Evolutionary conservation across 2,888 invertebrate genomes (phyloP).

Genomic region (Pammene fasciana): DNA sequence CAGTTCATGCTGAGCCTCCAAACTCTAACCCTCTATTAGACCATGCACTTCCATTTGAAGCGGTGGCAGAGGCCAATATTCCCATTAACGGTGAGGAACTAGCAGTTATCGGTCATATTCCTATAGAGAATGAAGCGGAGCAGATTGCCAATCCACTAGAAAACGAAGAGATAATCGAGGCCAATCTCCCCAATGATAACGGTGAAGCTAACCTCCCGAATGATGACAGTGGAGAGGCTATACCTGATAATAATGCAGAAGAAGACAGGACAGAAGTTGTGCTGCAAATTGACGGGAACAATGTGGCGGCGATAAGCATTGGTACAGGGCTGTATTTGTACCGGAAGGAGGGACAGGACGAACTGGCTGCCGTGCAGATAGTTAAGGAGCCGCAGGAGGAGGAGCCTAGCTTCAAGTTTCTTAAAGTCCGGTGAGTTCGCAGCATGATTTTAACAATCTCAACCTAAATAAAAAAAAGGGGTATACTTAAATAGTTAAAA

Average conservation of each 20-base stretch:
- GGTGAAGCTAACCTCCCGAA: slow-evolving; percentile 13
- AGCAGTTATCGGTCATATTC: background rate
- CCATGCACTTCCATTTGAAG: slow-evolving; percentile 11
- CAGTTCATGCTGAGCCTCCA: background rate
- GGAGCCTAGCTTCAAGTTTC: slow-evolving; percentile 73
- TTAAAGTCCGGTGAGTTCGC: slow-evolving; percentile 77
- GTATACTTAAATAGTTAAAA: background rate
- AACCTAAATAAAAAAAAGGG: too few species aligned
- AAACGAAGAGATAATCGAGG: slow-evolving; percentile 10
- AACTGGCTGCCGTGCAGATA: slow-evolving; percentile 77
- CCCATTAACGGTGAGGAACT: slow-evolving; percentile 1
- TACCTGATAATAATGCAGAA: slow-evolving; percentile 49
- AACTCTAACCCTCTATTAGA: background rate
- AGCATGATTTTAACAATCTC: background rate
- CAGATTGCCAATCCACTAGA: slow-evolving; percentile 17
- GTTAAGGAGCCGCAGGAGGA: slow-evolving; percentile 59
- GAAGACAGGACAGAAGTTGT: slow-evolving; percentile 70
- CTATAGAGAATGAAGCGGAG: slow-evolving; percentile 47
- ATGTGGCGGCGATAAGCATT: slow-evolving; percentile 78
- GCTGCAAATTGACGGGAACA: slow-evolving; percentile 77
- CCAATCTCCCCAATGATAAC: slow-evolving; percentile 8
- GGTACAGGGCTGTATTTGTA: slow-evolving; percentile 79
- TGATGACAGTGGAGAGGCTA: slow-evolving; percentile 4
- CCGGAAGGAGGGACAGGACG: slow-evolving; percentile 71
- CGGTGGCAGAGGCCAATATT: background rate